phyloP scores from a whole-genome alignment of 2,113 vertebrate genomes.

The Pavo muticus region DNA sequence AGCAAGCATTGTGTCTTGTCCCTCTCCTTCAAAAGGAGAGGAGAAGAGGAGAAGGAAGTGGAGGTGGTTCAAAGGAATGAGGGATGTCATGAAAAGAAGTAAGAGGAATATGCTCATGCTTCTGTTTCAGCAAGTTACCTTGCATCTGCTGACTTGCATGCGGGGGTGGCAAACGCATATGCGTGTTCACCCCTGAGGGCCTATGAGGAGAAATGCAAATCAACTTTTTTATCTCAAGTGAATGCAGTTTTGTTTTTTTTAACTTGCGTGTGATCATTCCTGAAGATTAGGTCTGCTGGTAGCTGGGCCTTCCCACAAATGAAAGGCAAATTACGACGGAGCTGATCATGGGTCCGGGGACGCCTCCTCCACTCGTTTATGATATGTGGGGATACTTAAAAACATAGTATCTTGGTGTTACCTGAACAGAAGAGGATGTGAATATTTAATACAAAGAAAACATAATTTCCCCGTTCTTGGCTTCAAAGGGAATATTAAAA shows the following conservation, averaged over 20 bases:
- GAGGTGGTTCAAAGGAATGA: slow-evolving; percentile 12
- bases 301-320: slow-evolving; percentile 17
- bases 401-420: neutral
- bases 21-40: neutral
- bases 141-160: neutral
- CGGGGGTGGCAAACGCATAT: neutral
- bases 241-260: slow-evolving; percentile 22
- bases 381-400: neutral
- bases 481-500: slow-evolving; percentile 33
- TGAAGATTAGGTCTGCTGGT: slow-evolving; percentile 2
- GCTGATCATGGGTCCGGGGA: neutral
- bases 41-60: neutral
- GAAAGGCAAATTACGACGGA: slow-evolving; percentile 20
- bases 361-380: neutral
- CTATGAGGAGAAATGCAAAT: slow-evolving; percentile 27
- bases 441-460: neutral
- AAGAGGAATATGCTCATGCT: neutral
- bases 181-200: neutral
- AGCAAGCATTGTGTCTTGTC: neutral
- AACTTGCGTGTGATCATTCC: neutral
- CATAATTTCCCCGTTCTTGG: neutral
- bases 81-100: neutral
- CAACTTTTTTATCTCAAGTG: slow-evolving; percentile 45
- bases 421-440: neutral
- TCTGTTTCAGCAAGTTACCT: slow-evolving; percentile 34